Base-by-base conservation (phyloP, 1,140 invertebrate genomes). In the Drosophila prosaltans region DNA sequence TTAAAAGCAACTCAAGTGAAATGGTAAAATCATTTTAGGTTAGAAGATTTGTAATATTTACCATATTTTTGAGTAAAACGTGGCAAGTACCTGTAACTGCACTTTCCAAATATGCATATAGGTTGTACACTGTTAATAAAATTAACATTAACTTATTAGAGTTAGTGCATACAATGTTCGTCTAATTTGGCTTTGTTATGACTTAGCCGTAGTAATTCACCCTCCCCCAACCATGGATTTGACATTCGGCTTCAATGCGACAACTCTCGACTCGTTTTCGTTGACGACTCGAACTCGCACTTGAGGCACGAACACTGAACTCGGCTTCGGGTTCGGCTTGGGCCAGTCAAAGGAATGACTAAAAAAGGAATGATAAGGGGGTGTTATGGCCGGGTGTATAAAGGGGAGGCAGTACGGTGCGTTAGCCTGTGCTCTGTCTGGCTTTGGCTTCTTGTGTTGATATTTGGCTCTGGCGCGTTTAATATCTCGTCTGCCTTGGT, bases 401-500 rank as follows among this genome's bases (percentile, higher is more conserved):
- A 16, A 16, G 40, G 62, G 74, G 51, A n/a, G 32, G 26, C 45
- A 57, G 32, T 54, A 40, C n/a, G 39, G 45, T 72, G 43, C 30
- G 30, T 41, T 72, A 55, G 54, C 40, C 26, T 48, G 54, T 39
- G 59, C 21, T 10, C 41, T 62, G 51, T 41, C 55, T 73, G 59
- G 66, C 70, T 67, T 74, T 64, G 78, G 82, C 69, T 88, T 88
- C 83, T 89, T 89, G 69, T 88, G 80, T 74, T 89, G 83, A 69
- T 86, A 65, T 80, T 88, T 88, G 81, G 76, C 71, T 83, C 73
- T 82, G 84, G 84, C 81, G 80, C 72, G 80, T 88, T 88, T 72
- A 88, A 88, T 88, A 80, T 89, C 72, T 88, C 80, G 84, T 62
- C 84, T 88, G 80, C 84, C 65, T 77, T 88, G 76, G 77, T 77